Base-by-base conservation (phyloP, 2,888 invertebrate species). In the Eumerus sabulonum region DNA sequence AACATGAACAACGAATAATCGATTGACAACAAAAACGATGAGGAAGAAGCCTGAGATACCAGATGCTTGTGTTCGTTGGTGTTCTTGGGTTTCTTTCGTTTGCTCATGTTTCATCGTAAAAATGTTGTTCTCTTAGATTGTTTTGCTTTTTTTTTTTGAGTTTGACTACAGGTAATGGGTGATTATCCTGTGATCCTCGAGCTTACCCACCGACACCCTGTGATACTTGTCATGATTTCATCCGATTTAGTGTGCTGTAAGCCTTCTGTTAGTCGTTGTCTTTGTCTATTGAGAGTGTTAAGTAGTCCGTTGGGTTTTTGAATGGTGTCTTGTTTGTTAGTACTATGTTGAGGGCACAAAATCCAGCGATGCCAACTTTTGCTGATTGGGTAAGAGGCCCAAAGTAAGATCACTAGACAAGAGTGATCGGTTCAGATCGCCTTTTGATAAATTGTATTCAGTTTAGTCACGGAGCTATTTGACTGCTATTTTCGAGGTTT, bases 1-100 rank as follows among this genome's bases (percentile, higher is more conserved):
- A 2, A 27, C 27, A 27, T 7, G 27, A 27, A 27, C 27, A 7
- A 27, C 27, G 64, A 67, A 56, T 44, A 50, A 19, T 57, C 51
- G 59, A 60, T 4, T 27, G 27, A 27, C 27, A 38, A 60, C 44
- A 60, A 57, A 38, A 45, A 73, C 40, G 63, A 72, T 50, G 79
- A 79, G 79, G 63, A 73, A 73, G 79, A 68, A 73, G 63, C 63
- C 47, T 63, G 59, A 73, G 47, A 50, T 57, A 42, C 48, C 19
- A 64, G 27, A 50, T 4, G 27, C 27, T n/a, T 13, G 17, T 19
- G 45, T 51, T 36, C 3, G 9, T 40, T 13, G n/a, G 16, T 38
- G 51, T 42, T 68, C 67, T 44, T 54, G 36, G 47, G 68, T 68
- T 79, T 73, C 79, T 73, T 68, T 73, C 73, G 59, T 57, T 73